Conservation (phyloP, 2,113 vertebrate genomes). For the Scomber japonicus region DNA sequence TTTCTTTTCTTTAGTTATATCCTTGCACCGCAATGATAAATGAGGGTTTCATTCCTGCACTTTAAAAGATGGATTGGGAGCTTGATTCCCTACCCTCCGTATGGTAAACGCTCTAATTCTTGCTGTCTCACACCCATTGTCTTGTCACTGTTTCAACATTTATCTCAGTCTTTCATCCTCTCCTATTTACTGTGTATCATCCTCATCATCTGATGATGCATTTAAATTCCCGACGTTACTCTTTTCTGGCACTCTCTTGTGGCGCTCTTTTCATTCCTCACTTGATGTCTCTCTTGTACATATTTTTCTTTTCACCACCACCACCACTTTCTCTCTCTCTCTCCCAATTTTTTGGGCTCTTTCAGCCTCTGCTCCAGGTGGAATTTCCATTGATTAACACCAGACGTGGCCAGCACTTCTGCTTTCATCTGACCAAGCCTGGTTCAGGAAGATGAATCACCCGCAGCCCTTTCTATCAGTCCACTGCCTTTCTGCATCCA, state of each 20-base stretch:
- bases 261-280: constrained; percentile 11
- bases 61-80: constrained; percentile 83
- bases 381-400: constrained; percentile 83
- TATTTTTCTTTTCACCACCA: constrained; percentile 14
- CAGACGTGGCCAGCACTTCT: constrained; percentile 53
- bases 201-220: constrained; percentile 9
- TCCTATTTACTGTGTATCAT: constrained; percentile 23
- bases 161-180: constrained; percentile 36
- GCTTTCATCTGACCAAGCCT: constrained; percentile 51
- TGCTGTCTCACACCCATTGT: constrained; percentile 19
- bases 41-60: constrained; percentile 78
- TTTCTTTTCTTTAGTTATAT: constrained; percentile 49
- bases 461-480: constrained; percentile 49
- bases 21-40: constrained; percentile 68
- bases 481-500: constrained; percentile 29
- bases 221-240: constrained; percentile 48
- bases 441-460: constrained; percentile 70
- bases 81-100: constrained; percentile 59
- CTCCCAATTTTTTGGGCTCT: constrained; percentile 2
- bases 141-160: constrained; percentile 37
- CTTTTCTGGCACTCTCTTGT: not conserved
- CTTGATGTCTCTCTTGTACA: constrained; percentile 46
- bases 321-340: not conserved
- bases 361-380: constrained; percentile 72
- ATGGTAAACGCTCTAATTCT: constrained; percentile 48